phyloP scores from a whole-genome alignment of 2,113 vertebrate genomes.

The Anarhynchus alexandrinus region DNA sequence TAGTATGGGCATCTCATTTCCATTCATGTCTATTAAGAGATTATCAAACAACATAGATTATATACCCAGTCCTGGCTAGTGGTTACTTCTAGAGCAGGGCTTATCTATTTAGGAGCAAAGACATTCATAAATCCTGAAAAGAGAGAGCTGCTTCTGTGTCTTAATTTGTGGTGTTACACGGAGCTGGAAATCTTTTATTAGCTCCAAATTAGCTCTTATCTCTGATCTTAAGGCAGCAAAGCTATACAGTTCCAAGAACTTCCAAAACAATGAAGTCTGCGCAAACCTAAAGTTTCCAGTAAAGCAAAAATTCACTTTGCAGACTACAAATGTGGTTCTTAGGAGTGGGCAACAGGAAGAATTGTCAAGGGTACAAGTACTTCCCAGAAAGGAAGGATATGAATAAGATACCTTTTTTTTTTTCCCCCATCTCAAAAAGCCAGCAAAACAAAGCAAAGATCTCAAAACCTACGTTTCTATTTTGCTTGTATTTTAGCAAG shows the following conservation, averaged over 20 bases:
- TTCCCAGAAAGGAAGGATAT: conserved; percentile 65
- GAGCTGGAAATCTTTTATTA: background rate
- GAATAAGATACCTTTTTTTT: conserved; percentile 20
- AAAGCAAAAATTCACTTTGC: conserved; percentile 7
- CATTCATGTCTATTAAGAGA: background rate
- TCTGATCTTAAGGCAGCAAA: background rate
- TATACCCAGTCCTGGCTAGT: background rate
- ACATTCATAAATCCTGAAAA: background rate
- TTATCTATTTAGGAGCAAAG: background rate
- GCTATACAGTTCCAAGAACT: background rate
- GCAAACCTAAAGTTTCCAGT: background rate
- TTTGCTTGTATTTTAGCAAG: background rate
- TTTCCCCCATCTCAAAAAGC: background rate
- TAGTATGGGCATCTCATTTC: background rate
- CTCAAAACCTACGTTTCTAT: background rate
- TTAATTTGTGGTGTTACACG: fast-evolving
- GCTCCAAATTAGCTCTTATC: background rate
- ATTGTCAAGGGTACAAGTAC: conserved; percentile 10
- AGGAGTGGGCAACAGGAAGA: conserved; percentile 25
- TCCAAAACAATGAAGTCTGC: background rate
- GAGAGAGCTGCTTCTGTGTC: background rate
- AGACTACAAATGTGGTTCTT: background rate
- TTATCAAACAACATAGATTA: background rate
- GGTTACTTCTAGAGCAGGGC: background rate
- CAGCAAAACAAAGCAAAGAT: conserved; percentile 5